These are phyloP conservation scores for Pseudobourletiella spinata DNA, from an alignment of 1,140 invertebrate species.

Conservation along the genomic window DNA sequence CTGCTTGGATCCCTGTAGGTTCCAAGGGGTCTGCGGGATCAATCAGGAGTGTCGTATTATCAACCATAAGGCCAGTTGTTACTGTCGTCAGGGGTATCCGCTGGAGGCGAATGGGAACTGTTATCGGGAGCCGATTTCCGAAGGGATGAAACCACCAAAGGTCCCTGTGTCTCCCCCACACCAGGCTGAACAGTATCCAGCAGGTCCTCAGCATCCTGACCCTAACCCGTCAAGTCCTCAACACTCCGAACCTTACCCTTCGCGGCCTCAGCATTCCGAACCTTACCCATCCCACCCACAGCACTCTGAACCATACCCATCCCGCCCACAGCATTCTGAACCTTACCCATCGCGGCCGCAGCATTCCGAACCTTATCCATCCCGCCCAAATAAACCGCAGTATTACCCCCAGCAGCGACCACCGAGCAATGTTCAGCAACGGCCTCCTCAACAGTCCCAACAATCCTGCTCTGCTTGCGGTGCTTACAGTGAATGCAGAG, in stretches of 20 bases:
- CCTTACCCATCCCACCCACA: neutral
- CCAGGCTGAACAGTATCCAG: too few relatives aligned
- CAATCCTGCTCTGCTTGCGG: neutral
- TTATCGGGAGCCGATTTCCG: neutral
- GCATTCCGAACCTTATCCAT: neutral
- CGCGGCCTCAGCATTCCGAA: neutral
- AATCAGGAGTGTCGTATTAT: neutral
- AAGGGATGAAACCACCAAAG: too few relatives aligned
- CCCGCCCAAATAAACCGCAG: neutral
- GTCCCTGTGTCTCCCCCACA: too few relatives aligned
- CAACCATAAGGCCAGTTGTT: neutral
- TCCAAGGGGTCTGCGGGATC: neutral
- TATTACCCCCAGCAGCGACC: neutral
- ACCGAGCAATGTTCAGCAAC: neutral
- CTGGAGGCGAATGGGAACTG: neutral
- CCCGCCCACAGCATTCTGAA: neutral
- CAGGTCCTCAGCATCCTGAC: neutral
- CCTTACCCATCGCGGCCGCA: neutral
- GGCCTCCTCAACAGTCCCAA: neutral
- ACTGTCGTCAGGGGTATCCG: neutral
- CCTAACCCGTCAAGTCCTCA: neutral
- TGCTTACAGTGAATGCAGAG: constrained; percentile 1
- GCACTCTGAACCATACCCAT: neutral
- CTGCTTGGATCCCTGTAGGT: neutral
- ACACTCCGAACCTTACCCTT: neutral